Conservation (phyloP, 2,797 vertebrate genomes). For the Potorous gilbertii region DNA sequence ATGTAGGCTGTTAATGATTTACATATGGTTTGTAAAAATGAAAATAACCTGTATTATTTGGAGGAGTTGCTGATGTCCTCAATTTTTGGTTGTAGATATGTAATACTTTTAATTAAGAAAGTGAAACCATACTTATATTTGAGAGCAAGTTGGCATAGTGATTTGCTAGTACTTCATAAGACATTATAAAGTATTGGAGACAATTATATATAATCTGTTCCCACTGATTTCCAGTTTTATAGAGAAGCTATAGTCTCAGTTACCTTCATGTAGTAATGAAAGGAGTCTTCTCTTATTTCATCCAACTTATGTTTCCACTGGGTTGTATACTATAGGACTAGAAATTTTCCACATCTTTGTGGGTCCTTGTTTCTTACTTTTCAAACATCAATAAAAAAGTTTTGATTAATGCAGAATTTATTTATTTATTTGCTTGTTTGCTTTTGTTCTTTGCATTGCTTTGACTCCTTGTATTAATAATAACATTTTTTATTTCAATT, state of each 20-base stretch:
- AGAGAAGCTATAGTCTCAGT: not conserved
- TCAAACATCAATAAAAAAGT: not conserved
- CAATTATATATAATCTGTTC: not conserved
- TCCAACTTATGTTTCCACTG: not conserved
- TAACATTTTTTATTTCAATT: not conserved
- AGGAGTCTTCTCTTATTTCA: not conserved
- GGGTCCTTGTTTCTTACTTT: not conserved
- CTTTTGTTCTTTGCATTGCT: not conserved
- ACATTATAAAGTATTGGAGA: not conserved
- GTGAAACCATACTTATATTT: not conserved
- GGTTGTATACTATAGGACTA: not conserved
- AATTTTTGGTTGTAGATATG: not conserved
- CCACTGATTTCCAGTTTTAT: not conserved
- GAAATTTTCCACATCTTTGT: not conserved
- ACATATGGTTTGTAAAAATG: not conserved
- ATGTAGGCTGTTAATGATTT: not conserved
- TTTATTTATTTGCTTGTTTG: not conserved
- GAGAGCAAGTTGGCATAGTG: not conserved
- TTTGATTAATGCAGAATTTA: not conserved
- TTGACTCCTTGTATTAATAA: not conserved
- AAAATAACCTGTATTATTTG: not conserved
- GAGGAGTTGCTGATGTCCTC: not conserved
- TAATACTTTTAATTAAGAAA: not conserved
- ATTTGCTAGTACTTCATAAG: not conserved
- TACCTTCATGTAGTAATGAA: not conserved